These are phyloP conservation scores for Drosophila phalerata DNA, from an alignment of 2,888 invertebrate genomes.

Conservation along the genomic window DNA sequence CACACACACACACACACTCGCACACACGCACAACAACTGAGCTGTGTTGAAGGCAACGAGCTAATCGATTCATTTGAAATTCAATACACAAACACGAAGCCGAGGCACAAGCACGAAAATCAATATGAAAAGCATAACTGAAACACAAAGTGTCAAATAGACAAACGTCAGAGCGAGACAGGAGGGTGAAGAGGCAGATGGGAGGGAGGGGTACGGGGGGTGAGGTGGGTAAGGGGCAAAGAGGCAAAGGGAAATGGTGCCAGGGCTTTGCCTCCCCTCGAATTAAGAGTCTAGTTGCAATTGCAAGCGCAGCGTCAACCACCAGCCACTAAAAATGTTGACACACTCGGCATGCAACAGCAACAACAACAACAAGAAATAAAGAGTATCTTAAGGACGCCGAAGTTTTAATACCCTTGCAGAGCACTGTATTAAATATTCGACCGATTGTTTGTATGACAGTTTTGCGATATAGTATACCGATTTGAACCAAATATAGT, in stretches of 20 bases:
- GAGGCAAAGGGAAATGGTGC: slow-evolving; percentile 35
- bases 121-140: slow-evolving; percentile 81
- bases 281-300: slow-evolving; percentile 51
- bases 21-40: slow-evolving; percentile 46
- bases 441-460: too few species aligned
- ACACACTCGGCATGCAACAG: slow-evolving; percentile 65
- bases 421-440: too few species aligned
- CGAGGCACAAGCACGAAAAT: slow-evolving; percentile 61
- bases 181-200: neutral
- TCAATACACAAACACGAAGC: slow-evolving; percentile 80
- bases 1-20: slow-evolving; percentile 36
- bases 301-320: slow-evolving; percentile 69
- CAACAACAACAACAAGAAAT: slow-evolving; percentile 1
- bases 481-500: too few species aligned
- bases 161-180: slow-evolving; percentile 56
- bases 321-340: slow-evolving; percentile 79
- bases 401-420: neutral
- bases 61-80: slow-evolving; percentile 82
- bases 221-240: neutral
- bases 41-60: slow-evolving; percentile 60
- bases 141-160: slow-evolving; percentile 81
- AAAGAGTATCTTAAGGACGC: too few species aligned
- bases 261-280: slow-evolving; percentile 41
- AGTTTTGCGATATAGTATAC: too few species aligned
- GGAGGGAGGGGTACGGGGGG: too few species aligned